A percentile compares a stretch with the other conserved stretches of the same genome.
phyloP scores from a whole-genome alignment of 2,113 vertebrate genomes.

The Nerophis ophidion region DNA sequence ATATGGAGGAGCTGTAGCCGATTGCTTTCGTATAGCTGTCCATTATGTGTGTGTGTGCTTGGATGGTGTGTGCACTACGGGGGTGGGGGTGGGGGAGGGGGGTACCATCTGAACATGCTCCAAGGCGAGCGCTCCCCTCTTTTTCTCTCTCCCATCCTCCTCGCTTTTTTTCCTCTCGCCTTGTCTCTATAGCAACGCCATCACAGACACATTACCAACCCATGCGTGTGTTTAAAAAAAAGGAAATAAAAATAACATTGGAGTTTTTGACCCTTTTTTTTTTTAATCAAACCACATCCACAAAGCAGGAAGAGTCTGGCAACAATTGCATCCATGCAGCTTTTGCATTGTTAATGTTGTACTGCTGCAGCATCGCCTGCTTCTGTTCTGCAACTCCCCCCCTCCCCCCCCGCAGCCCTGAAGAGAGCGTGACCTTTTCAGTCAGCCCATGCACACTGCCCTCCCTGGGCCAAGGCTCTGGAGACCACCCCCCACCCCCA shows the following conservation, averaged over 20 bases:
- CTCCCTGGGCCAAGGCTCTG: slow-evolving; percentile 26
- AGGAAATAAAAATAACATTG: neutral
- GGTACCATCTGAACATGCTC: slow-evolving; percentile 45
- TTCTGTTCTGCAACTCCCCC: slow-evolving; percentile 29
- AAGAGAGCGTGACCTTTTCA: slow-evolving; percentile 53
- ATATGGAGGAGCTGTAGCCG: slow-evolving; percentile 5
- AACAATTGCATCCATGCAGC: slow-evolving; percentile 21
- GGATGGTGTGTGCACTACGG: slow-evolving; percentile 19
- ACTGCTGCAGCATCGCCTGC: slow-evolving; percentile 43
- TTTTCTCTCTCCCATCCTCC: slow-evolving; percentile 1
- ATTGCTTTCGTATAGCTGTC: neutral
- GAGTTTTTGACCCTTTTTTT: neutral
- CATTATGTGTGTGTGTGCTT: neutral
- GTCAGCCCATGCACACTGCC: slow-evolving; percentile 29
- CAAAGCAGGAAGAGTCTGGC: slow-evolving; percentile 5
- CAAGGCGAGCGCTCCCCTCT: slow-evolving; percentile 38
- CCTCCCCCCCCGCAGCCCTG: slow-evolving; percentile 42
- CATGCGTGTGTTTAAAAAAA: slow-evolving; percentile 14
- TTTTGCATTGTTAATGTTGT: slow-evolving; percentile 43
- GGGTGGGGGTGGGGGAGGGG: slow-evolving; percentile 57
- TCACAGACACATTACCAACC: slow-evolving; percentile 26
- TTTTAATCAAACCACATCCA: slow-evolving; percentile 3
- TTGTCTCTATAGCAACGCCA: slow-evolving; percentile 63
- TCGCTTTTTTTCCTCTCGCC: slow-evolving; percentile 36
- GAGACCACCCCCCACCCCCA: slow-evolving; percentile 15